Conservation (phyloP, 2,113 vertebrate genomes). For the Gambusia holbrooki region DNA sequence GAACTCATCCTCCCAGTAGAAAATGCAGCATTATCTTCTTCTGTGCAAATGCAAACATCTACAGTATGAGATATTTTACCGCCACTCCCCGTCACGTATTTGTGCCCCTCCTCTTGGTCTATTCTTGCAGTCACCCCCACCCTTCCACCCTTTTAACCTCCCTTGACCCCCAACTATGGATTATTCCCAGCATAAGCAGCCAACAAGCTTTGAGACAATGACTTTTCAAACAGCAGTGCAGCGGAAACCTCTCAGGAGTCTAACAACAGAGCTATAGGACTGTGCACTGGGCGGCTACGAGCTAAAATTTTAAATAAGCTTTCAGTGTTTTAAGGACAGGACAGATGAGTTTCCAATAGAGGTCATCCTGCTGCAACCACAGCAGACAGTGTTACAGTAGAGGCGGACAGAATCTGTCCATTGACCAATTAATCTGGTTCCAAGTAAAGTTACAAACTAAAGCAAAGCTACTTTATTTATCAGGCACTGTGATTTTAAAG, state of each 20-base stretch:
- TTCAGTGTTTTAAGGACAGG: conserved; percentile 62
- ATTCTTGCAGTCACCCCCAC: conserved; percentile 23
- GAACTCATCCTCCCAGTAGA: background rate
- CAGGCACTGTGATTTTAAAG: conserved; percentile 8
- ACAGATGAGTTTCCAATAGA: conserved; percentile 55
- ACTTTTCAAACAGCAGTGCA: conserved; percentile 23
- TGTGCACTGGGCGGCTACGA: conserved; percentile 35
- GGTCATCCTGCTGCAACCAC: conserved; percentile 59
- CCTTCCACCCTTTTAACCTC: conserved; percentile 29
- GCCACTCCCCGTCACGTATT: conserved; percentile 3
- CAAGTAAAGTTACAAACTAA: background rate
- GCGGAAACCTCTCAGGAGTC: conserved; percentile 1
- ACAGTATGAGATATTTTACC: conserved; percentile 19
- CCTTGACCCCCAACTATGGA: conserved; percentile 20
- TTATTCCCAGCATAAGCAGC: conserved; percentile 24
- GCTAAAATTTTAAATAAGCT: conserved; percentile 58
- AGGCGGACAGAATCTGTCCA: background rate
- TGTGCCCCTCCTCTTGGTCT: conserved; percentile 27
- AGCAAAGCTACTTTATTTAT: background rate
- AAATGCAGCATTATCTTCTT: conserved; percentile 4
- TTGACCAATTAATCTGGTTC: conserved; percentile 12
- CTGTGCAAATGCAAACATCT: background rate
- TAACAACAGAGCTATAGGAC: conserved; percentile 52
- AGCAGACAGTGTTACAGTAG: conserved; percentile 26
- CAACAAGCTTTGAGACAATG: conserved; percentile 40